Percentiles rank a stretch among this genome's conserved stretches.
These are phyloP conservation scores for Phenacoccus solenopsis DNA, from an alignment of 1,140 invertebrate species.

Conservation along the genomic window DNA sequence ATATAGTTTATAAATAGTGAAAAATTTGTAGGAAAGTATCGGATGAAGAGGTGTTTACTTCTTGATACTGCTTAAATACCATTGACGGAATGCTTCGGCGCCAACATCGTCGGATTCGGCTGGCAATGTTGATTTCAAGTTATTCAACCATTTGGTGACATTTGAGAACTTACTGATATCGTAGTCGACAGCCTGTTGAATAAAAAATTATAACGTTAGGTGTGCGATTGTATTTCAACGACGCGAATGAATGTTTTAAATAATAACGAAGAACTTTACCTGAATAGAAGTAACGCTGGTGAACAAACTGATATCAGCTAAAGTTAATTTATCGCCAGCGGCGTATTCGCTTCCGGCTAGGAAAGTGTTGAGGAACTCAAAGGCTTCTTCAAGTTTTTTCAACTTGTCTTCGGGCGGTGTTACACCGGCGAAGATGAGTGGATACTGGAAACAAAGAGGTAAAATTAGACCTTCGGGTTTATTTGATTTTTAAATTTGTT, in stretches of 20 bases:
- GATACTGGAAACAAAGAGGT: conserved; percentile 44
- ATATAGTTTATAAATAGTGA: neutral
- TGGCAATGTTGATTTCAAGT: conserved; percentile 28
- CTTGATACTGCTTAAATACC: neutral
- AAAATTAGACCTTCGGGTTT: too few relatives aligned
- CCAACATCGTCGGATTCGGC: conserved; percentile 33
- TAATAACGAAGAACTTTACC: conserved; percentile 30
- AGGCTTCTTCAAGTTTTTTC: conserved; percentile 45
- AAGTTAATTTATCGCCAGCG: conserved; percentile 52
- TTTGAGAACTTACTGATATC: conserved; percentile 32
- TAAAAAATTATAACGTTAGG: neutral
- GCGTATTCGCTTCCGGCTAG: conserved; percentile 48
- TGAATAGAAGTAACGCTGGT: conserved; percentile 50
- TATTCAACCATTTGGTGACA: conserved; percentile 33
- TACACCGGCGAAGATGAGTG: conserved; percentile 48
- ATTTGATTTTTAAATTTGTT: neutral
- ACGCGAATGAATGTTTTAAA: neutral
- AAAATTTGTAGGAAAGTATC: neutral
- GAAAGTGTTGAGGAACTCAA: conserved; percentile 52
- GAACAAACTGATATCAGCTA: conserved; percentile 54
- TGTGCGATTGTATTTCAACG: neutral
- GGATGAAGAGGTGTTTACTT: neutral
- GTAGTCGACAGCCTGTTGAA: conserved; percentile 30
- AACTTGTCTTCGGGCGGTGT: conserved; percentile 48
- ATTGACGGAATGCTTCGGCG: conserved; percentile 25